Conservation (phyloP, 2,888 invertebrate species). For the Drosophila yooni region DNA sequence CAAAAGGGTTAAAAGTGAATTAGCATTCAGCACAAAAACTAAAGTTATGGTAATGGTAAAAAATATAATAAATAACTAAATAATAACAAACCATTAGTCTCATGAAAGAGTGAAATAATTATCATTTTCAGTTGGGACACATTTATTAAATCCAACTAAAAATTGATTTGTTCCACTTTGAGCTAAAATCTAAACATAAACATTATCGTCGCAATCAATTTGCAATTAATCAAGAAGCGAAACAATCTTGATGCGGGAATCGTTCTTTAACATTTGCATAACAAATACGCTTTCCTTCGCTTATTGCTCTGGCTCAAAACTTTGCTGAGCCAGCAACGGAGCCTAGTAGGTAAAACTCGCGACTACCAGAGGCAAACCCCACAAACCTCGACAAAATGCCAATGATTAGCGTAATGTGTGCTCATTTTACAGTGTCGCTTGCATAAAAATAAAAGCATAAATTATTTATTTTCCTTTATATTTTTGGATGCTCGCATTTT, state of each 20-base stretch:
- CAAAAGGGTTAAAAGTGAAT: not conserved
- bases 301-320: not conserved
- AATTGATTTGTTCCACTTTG: not conserved
- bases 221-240: not conserved
- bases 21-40: not conserved
- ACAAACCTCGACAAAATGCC: slow-evolving; percentile 1
- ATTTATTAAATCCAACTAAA: not conserved
- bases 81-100: not conserved
- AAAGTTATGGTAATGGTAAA: not conserved
- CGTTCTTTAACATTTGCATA: not conserved
- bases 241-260: not conserved
- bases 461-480: slow-evolving; percentile 37
- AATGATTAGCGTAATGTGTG: slow-evolving; percentile 47
- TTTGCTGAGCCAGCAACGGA: not conserved
- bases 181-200: not conserved
- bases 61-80: not conserved
- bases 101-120: not conserved
- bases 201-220: not conserved
- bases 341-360: not conserved
- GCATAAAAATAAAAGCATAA: slow-evolving; percentile 35
- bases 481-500: slow-evolving; percentile 18
- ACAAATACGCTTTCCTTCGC: not conserved
- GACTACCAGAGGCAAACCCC: no score
- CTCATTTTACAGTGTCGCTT: slow-evolving; percentile 26
- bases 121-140: not conserved